phyloP scores from a whole-genome alignment of 35 echinoderm and acorn worm species.

The Stichopus chloronotus region DNA sequence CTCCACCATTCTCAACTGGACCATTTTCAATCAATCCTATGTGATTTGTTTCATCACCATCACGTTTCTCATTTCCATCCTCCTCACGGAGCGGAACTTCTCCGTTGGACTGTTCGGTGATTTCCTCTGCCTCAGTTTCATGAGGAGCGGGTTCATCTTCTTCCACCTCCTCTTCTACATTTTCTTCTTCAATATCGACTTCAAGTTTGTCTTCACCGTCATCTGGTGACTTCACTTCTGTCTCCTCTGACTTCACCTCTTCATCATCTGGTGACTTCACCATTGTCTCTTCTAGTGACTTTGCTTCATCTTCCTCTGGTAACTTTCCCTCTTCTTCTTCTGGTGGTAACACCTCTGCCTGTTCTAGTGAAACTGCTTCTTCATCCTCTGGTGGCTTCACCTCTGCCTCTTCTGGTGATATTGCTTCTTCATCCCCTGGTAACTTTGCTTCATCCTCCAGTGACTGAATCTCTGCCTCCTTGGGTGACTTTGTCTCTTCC shows the following conservation, averaged over 20 bases:
- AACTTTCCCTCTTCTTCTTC: not conserved
- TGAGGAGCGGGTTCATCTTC: not conserved
- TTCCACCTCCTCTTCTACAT: not conserved
- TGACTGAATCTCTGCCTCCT: not conserved
- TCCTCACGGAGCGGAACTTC: not conserved
- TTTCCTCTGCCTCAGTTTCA: not conserved
- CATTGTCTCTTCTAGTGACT: not conserved
- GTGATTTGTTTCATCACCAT: not conserved
- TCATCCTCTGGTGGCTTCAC: not conserved
- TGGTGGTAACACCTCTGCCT: not conserved
- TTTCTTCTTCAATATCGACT: not conserved
- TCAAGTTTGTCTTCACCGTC: not conserved
- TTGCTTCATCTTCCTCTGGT: not conserved
- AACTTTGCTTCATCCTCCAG: not conserved
- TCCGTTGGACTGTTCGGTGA: not conserved
- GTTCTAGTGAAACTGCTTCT: not conserved
- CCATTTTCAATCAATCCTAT: not conserved
- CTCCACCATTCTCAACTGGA: conserved; percentile 11
- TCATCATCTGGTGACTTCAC: not conserved
- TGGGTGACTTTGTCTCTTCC: not conserved
- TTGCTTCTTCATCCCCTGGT: not conserved
- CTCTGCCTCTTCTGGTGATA: not conserved
- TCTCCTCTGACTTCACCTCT: not conserved
- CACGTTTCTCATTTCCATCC: not conserved
- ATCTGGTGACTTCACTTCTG: not conserved